phyloP scores from a whole-genome alignment of 2,113 vertebrate species.

The Hiodon alosoides region DNA sequence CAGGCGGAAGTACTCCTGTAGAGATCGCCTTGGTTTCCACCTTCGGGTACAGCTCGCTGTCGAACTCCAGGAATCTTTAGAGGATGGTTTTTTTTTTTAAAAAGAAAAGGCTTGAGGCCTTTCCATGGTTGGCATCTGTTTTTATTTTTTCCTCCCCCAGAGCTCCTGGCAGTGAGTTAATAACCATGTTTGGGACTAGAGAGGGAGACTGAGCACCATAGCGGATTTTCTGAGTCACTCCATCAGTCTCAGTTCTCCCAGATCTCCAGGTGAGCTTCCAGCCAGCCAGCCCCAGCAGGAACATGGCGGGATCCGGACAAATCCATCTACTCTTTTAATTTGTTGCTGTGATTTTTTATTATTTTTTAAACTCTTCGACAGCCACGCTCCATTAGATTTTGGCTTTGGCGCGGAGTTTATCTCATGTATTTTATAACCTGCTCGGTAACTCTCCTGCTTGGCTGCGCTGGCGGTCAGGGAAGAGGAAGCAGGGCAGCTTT shows the following conservation, averaged over 20 bases:
- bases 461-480: too few relatives aligned
- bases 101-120: conserved; percentile 28
- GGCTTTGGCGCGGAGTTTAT: neutral
- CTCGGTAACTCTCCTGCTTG: too few relatives aligned
- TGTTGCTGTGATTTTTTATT: conserved; percentile 26
- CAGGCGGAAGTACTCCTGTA: too few relatives aligned
- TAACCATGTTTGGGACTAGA: conserved; percentile 44
- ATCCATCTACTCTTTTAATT: conserved; percentile 18
- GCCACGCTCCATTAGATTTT: neutral
- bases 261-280: conserved; percentile 41
- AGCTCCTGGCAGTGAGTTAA: conserved; percentile 45
- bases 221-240: conserved; percentile 37
- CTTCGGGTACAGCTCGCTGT: conserved; percentile 3
- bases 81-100: conserved; percentile 18
- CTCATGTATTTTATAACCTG: too few relatives aligned
- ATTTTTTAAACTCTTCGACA: neutral
- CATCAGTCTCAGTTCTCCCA: conserved; percentile 40
- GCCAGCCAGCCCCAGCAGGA: conserved; percentile 32
- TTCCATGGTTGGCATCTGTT: conserved; percentile 42
- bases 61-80: conserved; percentile 23
- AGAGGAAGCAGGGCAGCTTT: neutral
- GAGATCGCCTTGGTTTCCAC: conserved; percentile 8
- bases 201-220: conserved; percentile 34
- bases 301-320: conserved; percentile 32
- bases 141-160: conserved; percentile 29